Percentiles rank a stretch among this genome's conserved stretches.
Conservation (phyloP, 1,140 invertebrate species). For the Drosophila elegans region DNA sequence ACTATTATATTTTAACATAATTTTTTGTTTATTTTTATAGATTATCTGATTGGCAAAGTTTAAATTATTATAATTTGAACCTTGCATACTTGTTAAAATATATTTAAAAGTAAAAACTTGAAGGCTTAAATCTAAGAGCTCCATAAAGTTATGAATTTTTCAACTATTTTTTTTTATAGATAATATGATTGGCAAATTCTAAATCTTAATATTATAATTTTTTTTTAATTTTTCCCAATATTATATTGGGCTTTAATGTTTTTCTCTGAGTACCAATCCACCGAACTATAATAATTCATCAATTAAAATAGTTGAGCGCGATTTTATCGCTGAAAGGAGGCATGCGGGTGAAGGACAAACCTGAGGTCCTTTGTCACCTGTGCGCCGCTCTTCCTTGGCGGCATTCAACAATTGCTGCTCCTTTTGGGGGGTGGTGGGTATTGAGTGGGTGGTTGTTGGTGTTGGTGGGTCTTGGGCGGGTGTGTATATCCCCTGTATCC, state of each 20-base stretch:
- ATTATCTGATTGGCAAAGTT: too few relatives aligned
- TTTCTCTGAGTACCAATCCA: slow-evolving; percentile 1
- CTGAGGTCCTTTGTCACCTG: slow-evolving; percentile 56
- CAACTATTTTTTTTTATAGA: too few relatives aligned
- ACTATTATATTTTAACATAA: too few relatives aligned
- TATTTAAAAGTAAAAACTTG: too few relatives aligned
- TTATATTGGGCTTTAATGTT: neutral
- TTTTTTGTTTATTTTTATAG: too few relatives aligned
- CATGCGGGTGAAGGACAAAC: slow-evolving; percentile 28
- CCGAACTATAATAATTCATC: slow-evolving; percentile 35
- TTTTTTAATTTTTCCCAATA: neutral
- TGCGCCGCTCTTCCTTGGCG: slow-evolving; percentile 16
- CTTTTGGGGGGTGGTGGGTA: neutral
- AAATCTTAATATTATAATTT: too few relatives aligned
- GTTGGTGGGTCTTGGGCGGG: neutral
- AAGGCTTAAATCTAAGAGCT: too few relatives aligned
- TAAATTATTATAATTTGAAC: too few relatives aligned
- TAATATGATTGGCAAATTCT: too few relatives aligned
- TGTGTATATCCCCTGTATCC: slow-evolving; percentile 25
- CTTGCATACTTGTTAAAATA: too few relatives aligned
- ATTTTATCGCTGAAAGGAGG: slow-evolving; percentile 63
- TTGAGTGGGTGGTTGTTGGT: neutral
- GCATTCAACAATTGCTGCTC: slow-evolving; percentile 64
- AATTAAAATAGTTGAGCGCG: slow-evolving; percentile 56
- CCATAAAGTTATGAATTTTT: too few relatives aligned